These are phyloP conservation scores for Hemitrygon akajei DNA, from an alignment of 2,797 vertebrate species.

Conservation along the genomic window DNA sequence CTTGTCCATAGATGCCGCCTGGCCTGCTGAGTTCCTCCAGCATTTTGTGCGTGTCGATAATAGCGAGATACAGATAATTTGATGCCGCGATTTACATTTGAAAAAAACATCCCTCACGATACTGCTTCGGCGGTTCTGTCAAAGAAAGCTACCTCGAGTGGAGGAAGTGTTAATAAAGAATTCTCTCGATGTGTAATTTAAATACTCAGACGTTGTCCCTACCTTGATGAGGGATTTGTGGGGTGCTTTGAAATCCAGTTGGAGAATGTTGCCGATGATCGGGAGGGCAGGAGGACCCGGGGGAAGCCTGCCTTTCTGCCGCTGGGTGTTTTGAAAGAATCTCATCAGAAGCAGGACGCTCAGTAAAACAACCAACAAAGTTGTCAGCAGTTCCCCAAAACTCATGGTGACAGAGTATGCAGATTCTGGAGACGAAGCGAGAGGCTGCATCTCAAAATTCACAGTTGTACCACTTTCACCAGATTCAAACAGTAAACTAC, in stretches of 20 bases:
- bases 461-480: neutral
- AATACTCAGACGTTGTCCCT: conserved; percentile 40
- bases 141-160: too few species aligned
- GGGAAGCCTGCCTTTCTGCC: neutral
- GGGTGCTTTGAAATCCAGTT: conserved; percentile 41
- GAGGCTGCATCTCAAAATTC: neutral
- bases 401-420: neutral
- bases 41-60: too few species aligned
- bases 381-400: neutral
- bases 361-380: neutral
- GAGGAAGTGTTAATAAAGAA: too few species aligned
- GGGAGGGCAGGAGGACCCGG: neutral
- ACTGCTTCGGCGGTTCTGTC: too few species aligned
- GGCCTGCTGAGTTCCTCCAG: too few species aligned
- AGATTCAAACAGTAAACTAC: conserved; percentile 1
- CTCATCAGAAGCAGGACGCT: neutral
- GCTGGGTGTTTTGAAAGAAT: neutral
- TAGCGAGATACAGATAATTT: too few species aligned
- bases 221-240: conserved; percentile 57
- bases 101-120: too few species aligned
- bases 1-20: too few species aligned
- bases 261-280: conserved; percentile 38
- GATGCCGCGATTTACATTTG: too few species aligned
- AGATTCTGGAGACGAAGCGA: neutral
- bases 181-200: too few species aligned